Conservation (phyloP, 2,888 invertebrate species). For the Luffia ferchaultella region DNA sequence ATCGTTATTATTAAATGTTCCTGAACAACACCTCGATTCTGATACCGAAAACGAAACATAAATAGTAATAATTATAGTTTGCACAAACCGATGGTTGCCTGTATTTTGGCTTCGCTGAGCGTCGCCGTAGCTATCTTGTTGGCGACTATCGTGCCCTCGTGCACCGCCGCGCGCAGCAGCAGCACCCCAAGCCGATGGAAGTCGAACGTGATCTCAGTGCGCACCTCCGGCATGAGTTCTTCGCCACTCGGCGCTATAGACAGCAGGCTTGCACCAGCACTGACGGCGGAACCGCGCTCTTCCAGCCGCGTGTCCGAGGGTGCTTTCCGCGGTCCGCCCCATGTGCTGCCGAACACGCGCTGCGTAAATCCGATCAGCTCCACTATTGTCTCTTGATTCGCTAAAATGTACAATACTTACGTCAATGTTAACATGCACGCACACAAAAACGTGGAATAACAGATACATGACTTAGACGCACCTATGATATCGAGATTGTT, state of each 20-base stretch:
- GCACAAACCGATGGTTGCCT: conserved; percentile 76
- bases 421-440: background rate
- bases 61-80: background rate
- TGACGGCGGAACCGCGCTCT: conserved; percentile 16
- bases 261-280: conserved; percentile 22
- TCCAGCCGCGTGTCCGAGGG: conserved; percentile 18
- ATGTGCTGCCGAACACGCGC: conserved; percentile 57
- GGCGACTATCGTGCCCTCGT: conserved; percentile 74
- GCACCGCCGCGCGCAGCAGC: conserved; percentile 80
- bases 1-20: background rate
- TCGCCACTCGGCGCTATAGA: conserved; percentile 14
- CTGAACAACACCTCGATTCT: background rate
- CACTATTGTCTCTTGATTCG: conserved; percentile 95
- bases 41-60: background rate
- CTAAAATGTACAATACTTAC: conserved; percentile 40
- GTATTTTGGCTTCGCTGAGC: conserved; percentile 88
- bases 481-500: conserved; percentile 95
- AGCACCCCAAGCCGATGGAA: conserved; percentile 92
- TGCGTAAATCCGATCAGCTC: conserved; percentile 90
- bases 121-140: conserved; percentile 95
- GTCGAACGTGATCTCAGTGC: conserved; percentile 89
- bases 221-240: conserved; percentile 30
- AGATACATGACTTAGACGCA: conserved; percentile 33
- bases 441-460: background rate
- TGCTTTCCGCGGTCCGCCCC: conserved; percentile 17